Evolutionary conservation across 1,140 invertebrate species (phyloP), one percentile per base, ranked within the genome.

Genomic region (Drosophila oshimai): DNA sequence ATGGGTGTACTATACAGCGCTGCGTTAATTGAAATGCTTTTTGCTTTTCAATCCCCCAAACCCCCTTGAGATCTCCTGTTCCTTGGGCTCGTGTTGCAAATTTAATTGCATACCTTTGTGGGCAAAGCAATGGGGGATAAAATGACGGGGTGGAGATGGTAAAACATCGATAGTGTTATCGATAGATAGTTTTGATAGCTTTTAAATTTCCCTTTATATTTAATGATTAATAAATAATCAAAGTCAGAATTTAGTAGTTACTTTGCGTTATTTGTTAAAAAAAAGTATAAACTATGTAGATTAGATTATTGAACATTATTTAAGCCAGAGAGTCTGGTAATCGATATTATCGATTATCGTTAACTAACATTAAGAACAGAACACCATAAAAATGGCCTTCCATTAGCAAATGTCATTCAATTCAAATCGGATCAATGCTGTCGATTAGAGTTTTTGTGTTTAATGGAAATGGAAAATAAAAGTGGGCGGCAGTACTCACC

Each of bases 11-110:
- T 55, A n/a, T 50, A 13, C 20, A 18, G 53, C 20, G 13, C 57
- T 53, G 55, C 58, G 70, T 64, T 74, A 74, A 74, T 74, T 74
- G 69, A 74, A 73, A 74, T 74, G 70, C 70, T 74, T 74, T 74
- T 74, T 58, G 71, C 70, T 74, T 73, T 74, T 74, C 42, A 67
- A 67, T 65, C 31, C 28, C 41, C 24, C 7, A 37, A 33, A 7
- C 60, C 31, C 15, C 15, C 20, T 18, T 6, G 28, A 12, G 17
- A 29, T 31, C 4, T 41, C 28, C 29, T 29, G 31, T 60, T 60
- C 50, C 58, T 47, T 62, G 24, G 13, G 24, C 58, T 26, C 65
- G 50, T 65, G 61, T 65, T 46, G 61, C 61, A 64, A 65, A 64
- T 50, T 65, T 50, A 65, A 65, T 65, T 65, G 61, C 61, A 50